Base-by-base conservation (phyloP, 1,140 invertebrate genomes). In the Drosophila nannoptera region DNA sequence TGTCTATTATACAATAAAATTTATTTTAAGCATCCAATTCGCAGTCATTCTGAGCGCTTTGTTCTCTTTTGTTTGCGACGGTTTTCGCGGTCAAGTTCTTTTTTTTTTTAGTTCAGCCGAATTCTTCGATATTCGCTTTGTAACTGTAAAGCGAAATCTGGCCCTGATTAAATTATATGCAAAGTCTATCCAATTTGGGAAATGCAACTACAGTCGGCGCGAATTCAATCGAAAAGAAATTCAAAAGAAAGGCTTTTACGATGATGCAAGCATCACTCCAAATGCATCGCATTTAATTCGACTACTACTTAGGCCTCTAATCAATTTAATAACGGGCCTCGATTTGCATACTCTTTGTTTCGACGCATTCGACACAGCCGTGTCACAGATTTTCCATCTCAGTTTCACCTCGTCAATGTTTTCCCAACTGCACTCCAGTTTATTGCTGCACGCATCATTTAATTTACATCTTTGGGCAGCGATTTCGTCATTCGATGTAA, bases 61-160 rank as follows among this genome's bases (percentile, higher is more conserved):
- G 22, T 22, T 22, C 22, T 40, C 22, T 12, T 40, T 59, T 49
- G 49, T 58, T 71, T 75, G 63, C 40, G 4, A 16, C 0, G 22
- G 42, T 22, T 73, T 69, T 64, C 9, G 54, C 7, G 59, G 60
- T 61, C 56, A 49, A 36, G 32, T 60, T 58, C 1, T 22, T 2
- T 22, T 22, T 22, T 22, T 22, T 22, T 22, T 1, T 22, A 2
- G 22, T 22, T 62, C 35, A n/a, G 38, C 5, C 43, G 38, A 54
- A 54, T 60, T 46, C 45, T 48, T 72, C 42, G 65, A 40, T 56
- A 46, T 65, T 73, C 46, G 9, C 14, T 56, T 49, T 75, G 45
- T 55, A 83, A 83, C 80, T 76, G 78, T 83, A 78, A 84, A 84
- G 59, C 68, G 78, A 83, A 83, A 78, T 78, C 72, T 43, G 73